A percentile compares a stretch with the other conserved stretches of the same genome.
Conservation (phyloP, 2,113 vertebrate species). For the Caranx melampygus region DNA sequence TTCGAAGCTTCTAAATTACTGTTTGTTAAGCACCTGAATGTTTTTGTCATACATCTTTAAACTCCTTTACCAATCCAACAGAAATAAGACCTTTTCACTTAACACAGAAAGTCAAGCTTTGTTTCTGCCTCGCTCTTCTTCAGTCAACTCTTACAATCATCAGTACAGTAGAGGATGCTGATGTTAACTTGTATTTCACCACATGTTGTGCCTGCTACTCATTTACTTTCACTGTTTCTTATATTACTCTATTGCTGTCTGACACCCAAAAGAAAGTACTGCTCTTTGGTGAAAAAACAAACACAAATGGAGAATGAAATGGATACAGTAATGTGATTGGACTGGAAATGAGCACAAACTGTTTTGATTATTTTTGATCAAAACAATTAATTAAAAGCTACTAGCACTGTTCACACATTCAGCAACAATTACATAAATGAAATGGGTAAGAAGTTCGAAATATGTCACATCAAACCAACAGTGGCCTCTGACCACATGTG, state of each 20-base stretch:
- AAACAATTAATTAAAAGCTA: too few species aligned
- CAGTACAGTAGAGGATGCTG: background rate
- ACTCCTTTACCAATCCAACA: background rate
- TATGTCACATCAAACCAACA: background rate
- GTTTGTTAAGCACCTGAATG: background rate
- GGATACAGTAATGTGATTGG: background rate
- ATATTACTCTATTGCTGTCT: background rate
- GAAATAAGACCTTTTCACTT: background rate
- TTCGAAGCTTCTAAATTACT: background rate
- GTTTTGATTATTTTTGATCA: too few species aligned
- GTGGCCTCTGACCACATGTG: background rate
- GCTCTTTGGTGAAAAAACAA: background rate
- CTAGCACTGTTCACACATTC: too few species aligned
- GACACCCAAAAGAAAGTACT: background rate
- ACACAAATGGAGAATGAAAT: background rate
- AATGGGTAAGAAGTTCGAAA: background rate
- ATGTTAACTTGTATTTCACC: conserved; percentile 4
- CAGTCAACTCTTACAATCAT: background rate
- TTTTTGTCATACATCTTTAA: background rate
- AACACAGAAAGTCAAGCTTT: background rate
- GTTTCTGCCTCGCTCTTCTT: background rate
- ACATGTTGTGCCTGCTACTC: conserved; percentile 8
- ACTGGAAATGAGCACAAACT: background rate
- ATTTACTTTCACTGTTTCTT: background rate
- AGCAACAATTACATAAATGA: background rate